Evolutionary conservation across 2,113 vertebrate genomes (phyloP).

Genomic region (Narcine bancroftii): DNA sequence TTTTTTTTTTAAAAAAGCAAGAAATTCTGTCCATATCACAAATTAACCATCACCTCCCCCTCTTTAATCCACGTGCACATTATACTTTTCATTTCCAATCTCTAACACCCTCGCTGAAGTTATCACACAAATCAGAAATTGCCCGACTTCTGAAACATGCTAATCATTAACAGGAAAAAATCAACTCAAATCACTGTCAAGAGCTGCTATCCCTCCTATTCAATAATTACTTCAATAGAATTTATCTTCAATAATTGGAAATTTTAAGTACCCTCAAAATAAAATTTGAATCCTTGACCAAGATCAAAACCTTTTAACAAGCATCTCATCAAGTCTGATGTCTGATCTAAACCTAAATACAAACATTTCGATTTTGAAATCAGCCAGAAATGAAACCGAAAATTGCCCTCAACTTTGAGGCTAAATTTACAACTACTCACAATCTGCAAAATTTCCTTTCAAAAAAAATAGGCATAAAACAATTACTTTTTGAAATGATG

Average conservation of each 20-base stretch:
- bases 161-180: background rate
- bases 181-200: background rate
- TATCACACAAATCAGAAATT: background rate
- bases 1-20: no score
- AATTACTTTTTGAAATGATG: no score
- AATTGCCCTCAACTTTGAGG: background rate
- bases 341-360: background rate
- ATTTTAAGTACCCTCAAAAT: constrained; percentile 10
- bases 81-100: background rate
- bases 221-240: background rate
- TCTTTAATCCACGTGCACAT: background rate
- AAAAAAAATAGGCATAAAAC: no score
- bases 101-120: background rate
- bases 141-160: background rate
- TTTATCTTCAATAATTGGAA: background rate
- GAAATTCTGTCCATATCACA: background rate
- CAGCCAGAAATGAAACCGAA: background rate
- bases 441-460: no score
- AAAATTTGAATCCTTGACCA: background rate
- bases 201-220: background rate
- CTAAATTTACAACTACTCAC: background rate
- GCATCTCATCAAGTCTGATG: background rate
- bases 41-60: background rate
- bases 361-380: background rate
- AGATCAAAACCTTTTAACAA: background rate